These are phyloP conservation scores for Lasioglossum vierecki DNA, from an alignment of 2,888 invertebrate species.

Conservation along the genomic window DNA sequence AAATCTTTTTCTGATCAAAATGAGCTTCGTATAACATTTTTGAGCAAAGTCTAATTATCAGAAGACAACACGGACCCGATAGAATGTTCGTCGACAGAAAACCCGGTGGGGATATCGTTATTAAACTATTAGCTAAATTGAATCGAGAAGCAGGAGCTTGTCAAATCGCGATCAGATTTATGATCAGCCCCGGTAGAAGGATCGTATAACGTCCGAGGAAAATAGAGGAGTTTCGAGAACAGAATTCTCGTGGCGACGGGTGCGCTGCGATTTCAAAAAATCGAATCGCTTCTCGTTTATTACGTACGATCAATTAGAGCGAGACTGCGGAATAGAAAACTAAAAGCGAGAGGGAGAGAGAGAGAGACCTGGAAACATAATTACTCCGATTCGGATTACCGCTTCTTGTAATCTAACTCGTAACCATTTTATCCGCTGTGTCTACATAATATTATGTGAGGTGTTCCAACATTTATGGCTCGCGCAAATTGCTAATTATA, in stretches of 20 bases:
- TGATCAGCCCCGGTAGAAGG: neutral
- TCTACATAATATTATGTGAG: neutral
- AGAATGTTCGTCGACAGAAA: neutral
- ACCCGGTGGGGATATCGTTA: neutral
- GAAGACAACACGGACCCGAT: neutral
- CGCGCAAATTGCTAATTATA: too few relatives aligned
- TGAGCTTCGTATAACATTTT: neutral
- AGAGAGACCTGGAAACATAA: neutral
- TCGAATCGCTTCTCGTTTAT: slow-evolving; percentile 10
- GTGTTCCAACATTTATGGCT: too few relatives aligned
- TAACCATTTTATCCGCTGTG: neutral
- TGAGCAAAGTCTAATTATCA: neutral
- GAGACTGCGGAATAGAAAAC: neutral
- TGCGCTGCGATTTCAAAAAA: neutral
- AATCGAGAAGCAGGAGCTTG: neutral
- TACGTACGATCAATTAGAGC: neutral
- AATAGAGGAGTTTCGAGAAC: slow-evolving; percentile 7
- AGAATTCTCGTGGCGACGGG: neutral
- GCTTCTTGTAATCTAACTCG: neutral
- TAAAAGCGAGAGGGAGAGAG: too few relatives aligned
- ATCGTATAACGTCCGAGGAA: slow-evolving; percentile 15
- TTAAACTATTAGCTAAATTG: slow-evolving; percentile 1
- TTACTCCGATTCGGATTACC: neutral
- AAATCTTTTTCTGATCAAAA: too few relatives aligned
- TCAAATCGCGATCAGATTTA: neutral